phyloP scores from a whole-genome alignment of 1,140 invertebrate species.

The Manduca sexta region DNA sequence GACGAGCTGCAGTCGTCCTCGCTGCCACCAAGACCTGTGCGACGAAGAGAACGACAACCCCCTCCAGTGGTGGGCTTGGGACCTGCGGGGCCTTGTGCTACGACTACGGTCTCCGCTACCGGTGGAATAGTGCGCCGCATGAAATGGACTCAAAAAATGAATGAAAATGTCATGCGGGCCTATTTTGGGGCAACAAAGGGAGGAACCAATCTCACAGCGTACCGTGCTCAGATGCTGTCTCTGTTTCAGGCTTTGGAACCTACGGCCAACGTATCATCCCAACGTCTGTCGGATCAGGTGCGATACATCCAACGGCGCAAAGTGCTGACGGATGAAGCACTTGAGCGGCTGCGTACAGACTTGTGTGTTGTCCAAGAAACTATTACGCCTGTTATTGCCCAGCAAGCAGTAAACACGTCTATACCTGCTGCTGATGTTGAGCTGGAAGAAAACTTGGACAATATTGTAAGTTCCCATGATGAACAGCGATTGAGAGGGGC shows the following conservation, averaged over 20 bases:
- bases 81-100: not conserved
- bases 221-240: not conserved
- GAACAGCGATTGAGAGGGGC: no score
- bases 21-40: not conserved
- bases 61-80: not conserved
- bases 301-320: no score
- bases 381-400: no score
- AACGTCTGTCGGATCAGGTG: no score
- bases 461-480: no score
- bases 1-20: not conserved
- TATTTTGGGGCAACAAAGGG: not conserved
- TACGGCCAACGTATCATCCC: no score
- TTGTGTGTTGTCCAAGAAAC: no score
- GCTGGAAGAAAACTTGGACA: no score
- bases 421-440: no score
- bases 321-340: no score
- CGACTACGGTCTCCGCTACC: not conserved
- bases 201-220: not conserved
- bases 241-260: not conserved
- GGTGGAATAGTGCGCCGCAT: constrained; percentile 4
- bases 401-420: no score
- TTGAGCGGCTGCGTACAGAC: no score
- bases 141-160: not conserved
- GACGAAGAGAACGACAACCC: not conserved
- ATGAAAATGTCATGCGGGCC: not conserved